These are phyloP conservation scores for Ginglymostoma cirratum DNA, from an alignment of 2,113 vertebrate species.

Conservation along the genomic window DNA sequence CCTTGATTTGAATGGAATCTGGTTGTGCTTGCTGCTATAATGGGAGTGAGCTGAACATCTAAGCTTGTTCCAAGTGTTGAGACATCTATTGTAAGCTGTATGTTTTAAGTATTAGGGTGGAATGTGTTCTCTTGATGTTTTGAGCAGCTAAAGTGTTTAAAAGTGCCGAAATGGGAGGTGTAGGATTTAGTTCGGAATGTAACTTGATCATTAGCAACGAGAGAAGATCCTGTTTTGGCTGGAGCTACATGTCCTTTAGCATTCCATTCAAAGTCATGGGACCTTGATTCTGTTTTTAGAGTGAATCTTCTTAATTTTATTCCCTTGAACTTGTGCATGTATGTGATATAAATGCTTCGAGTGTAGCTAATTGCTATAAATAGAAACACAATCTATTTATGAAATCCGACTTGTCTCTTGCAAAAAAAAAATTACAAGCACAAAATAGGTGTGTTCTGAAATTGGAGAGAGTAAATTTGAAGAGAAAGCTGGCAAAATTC, in stretches of 20 bases:
- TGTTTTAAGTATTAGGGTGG: conserved; percentile 28
- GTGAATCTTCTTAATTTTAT: background rate
- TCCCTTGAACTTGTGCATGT: background rate
- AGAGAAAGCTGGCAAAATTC: background rate
- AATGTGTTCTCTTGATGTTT: background rate
- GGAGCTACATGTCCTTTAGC: background rate
- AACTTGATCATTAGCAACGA: background rate
- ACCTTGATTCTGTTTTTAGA: background rate
- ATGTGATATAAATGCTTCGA: background rate
- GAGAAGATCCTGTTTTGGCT: background rate
- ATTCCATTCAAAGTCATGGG: background rate
- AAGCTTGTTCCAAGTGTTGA: conserved; percentile 21
- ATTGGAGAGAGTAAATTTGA: background rate
- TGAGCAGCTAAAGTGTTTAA: background rate
- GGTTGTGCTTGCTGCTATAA: background rate
- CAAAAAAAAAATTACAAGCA: background rate
- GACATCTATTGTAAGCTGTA: background rate
- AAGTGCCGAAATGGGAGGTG: background rate
- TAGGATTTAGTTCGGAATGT: background rate
- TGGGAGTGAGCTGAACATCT: background rate
- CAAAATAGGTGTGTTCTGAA: background rate
- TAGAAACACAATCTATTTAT: background rate
- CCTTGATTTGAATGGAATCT: background rate
- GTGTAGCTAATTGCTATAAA: background rate
- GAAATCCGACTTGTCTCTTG: background rate